Base-by-base conservation (phyloP, 1,140 invertebrate species). In the Zaprionus ghesquierei region DNA sequence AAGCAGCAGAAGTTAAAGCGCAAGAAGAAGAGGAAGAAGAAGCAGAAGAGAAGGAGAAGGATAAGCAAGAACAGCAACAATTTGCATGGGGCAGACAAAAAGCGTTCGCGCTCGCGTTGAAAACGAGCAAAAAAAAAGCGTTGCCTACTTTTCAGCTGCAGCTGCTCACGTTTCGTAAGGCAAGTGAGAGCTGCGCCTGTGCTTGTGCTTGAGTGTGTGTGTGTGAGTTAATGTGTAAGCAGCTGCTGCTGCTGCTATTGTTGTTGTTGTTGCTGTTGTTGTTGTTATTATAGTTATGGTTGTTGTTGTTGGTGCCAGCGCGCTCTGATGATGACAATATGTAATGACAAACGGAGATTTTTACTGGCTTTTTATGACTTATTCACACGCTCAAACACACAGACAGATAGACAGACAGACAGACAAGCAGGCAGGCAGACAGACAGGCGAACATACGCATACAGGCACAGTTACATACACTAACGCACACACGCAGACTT, bases 311-410 rank as follows among this genome's bases (percentile, higher is more conserved):
- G 35, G n/a, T n/a, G 33, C 4, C 33, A 35, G 33, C 33, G 27
- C 15, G 33, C 38, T 44, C 59, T 69, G 58, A 55, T 65, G 54
- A 78, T 70, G 75, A 77, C 70, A 75, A 73, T 71, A 69, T 73
- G 70, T 73, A 81, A 81, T 81, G 79, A 77, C 75, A 77, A 74
- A 81, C 79, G 70, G 62, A 75, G 69, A 81, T 82, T 77, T 81
- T 70, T 80, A 81, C 71, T 80, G 66, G 56, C 61, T 68, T 77
- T 74, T 81, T 78, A 79, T 74, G 75, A 69, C 75, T 70, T 77
- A 70, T 65, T 53, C 65, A 66, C 69, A 74, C 69, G 68, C 64
- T 49, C 71, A 77, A 44, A n/a, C 35, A 23, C 49, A 46, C 51
- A 49, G 20, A 58, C 50, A 59, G 56, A 70, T 18, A 56, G 25